Evolutionary conservation across 2,888 invertebrate species (phyloP).

Genomic region (Ichneumoninae sp.): DNA sequence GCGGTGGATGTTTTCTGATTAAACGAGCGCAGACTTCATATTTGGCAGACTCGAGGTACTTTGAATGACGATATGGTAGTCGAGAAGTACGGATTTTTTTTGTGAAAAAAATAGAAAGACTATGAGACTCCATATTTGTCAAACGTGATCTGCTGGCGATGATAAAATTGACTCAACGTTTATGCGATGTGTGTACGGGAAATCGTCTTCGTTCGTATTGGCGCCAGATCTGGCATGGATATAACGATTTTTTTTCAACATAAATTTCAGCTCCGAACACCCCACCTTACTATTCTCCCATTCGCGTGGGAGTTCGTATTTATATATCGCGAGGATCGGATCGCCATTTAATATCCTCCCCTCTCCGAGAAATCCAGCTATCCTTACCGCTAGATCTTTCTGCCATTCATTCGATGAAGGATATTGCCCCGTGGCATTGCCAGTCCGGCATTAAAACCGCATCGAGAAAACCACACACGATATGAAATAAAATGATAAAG

Average conservation of each 20-base stretch:
- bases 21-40: not conserved
- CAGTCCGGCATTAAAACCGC: conserved; percentile 29
- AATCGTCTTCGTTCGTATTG: not conserved
- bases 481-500: conserved; percentile 39
- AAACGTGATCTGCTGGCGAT: too few relatives aligned
- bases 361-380: conserved; percentile 7
- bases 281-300: not conserved
- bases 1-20: not conserved
- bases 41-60: too few relatives aligned
- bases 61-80: too few relatives aligned
- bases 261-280: not conserved
- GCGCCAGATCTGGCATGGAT: too few relatives aligned
- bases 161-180: too few relatives aligned
- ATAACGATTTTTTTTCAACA: not conserved
- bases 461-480: not conserved
- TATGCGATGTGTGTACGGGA: not conserved
- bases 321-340: not conserved
- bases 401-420: not conserved
- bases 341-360: not conserved
- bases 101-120: too few relatives aligned
- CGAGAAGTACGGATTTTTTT: too few relatives aligned
- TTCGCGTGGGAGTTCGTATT: not conserved
- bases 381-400: conserved; percentile 7
- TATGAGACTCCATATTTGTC: too few relatives aligned
- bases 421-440: conserved; percentile 30